phyloP scores from a whole-genome alignment of 2,113 vertebrate species.

The Calyptomena viridis region DNA sequence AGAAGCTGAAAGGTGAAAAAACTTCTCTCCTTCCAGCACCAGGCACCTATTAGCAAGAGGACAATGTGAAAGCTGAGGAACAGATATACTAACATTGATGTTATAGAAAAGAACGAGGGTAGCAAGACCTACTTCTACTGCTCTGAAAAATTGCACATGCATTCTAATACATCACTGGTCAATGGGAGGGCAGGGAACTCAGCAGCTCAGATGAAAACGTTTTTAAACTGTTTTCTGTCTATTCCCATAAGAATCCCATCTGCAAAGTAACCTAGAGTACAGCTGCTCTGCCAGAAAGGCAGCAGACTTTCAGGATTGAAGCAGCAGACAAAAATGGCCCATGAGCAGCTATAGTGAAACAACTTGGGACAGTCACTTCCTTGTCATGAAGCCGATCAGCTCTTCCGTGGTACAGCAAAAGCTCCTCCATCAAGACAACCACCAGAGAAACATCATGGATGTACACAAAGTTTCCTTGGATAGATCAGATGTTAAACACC shows the following conservation, averaged over 20 bases:
- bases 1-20: background rate
- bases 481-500: fast-evolving
- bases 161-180: background rate
- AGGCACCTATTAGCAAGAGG: background rate
- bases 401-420: background rate
- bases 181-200: background rate
- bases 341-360: background rate
- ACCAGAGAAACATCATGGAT: background rate
- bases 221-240: background rate
- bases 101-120: background rate
- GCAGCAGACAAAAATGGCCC: background rate
- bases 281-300: background rate
- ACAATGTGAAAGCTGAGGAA: background rate
- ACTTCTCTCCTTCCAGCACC: background rate
- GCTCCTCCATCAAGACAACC: background rate
- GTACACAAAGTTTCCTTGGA: background rate
- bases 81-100: background rate
- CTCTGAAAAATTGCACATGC: background rate
- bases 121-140: background rate
- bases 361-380: background rate
- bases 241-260: background rate
- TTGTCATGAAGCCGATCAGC: background rate
- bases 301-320: background rate
- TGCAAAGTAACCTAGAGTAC: background rate
- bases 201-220: background rate